Evolutionary conservation across 1,140 invertebrate genomes (phyloP).

Genomic region (Phocides pigmalion): DNA sequence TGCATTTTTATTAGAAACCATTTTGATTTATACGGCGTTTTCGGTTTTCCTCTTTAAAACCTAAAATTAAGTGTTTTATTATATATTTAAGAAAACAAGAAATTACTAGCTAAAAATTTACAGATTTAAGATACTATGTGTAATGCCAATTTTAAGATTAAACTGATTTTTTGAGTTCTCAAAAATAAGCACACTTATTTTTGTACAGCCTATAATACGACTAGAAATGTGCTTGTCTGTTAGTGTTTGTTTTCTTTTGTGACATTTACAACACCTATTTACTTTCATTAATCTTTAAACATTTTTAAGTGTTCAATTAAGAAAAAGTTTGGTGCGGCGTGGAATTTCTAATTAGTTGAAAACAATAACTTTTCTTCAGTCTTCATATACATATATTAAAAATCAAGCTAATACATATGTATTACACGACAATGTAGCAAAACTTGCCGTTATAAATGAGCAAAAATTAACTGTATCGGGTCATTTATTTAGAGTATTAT

Average conservation of each 20-base stretch:
- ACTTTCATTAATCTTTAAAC: not conserved
- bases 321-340: not conserved
- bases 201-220: not conserved
- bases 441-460: conserved; percentile 20
- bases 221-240: conserved; percentile 5
- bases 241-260: not conserved
- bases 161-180: no score
- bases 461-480: conserved; percentile 4
- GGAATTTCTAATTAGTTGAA: not conserved
- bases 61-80: no score
- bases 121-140: no score
- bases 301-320: not conserved
- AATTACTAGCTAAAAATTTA: no score
- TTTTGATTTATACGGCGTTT: no score
- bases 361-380: conserved; percentile 26
- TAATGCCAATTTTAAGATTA: no score
- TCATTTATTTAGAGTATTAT: conserved; percentile 18
- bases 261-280: no score
- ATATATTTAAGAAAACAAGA: no score
- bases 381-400: conserved; percentile 32
- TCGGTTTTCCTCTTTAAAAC: no score
- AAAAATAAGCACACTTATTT: no score
- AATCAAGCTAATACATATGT: conserved; percentile 23
- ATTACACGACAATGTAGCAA: conserved; percentile 10
- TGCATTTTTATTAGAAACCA: no score